Conservation (phyloP, 2,888 invertebrate genomes). For the Rotaria sp. region DNA sequence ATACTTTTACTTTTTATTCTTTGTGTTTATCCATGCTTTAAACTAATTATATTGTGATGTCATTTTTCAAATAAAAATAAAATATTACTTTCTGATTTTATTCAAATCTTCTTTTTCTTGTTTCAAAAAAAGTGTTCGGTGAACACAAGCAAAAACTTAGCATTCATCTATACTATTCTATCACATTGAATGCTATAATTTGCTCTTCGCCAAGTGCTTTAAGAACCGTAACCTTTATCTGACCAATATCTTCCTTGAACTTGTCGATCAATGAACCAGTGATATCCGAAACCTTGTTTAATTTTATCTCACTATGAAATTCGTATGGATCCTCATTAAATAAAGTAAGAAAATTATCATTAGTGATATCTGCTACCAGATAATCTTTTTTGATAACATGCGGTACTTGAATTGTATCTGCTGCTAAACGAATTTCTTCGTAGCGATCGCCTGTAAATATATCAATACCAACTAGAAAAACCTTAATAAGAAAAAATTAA, state of each 20-base stretch:
- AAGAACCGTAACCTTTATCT: slow-evolving; percentile 9
- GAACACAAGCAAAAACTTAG: not conserved
- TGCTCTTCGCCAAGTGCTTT: not conserved
- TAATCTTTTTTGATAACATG: not conserved
- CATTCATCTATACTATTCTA: not conserved
- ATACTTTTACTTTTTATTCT: too few relatives aligned
- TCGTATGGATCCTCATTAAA: not conserved
- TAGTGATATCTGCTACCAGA: not conserved
- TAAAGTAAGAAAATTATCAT: not conserved
- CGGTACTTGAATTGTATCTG: not conserved
- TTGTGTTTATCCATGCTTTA: too few relatives aligned
- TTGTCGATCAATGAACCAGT: not conserved
- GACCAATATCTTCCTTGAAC: not conserved
- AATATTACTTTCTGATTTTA: not conserved
- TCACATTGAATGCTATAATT: not conserved
- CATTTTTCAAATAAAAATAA: too few relatives aligned
- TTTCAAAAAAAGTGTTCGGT: not conserved
- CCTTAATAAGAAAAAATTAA: not conserved
- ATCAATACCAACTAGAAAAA: not conserved
- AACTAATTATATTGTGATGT: too few relatives aligned
- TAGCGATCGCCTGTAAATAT: not conserved
- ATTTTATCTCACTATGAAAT: not conserved
- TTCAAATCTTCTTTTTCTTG: not conserved
- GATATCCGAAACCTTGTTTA: not conserved
- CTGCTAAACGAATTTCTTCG: not conserved